Conservation (phyloP, 1,140 invertebrate species). For the Aphelinus atriplicis region DNA sequence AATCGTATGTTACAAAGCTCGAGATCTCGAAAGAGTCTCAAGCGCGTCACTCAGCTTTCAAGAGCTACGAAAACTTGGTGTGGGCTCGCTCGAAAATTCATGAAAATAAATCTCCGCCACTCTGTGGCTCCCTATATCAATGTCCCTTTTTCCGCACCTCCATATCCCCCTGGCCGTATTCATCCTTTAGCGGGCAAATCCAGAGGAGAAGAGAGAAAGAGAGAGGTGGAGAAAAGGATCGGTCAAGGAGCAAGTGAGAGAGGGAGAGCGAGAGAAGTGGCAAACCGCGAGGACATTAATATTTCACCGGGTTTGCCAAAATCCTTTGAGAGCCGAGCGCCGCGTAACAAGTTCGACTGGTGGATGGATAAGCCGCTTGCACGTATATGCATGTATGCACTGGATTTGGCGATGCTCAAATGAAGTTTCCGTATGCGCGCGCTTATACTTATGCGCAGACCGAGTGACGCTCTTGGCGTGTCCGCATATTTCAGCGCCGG, state of each 20-base stretch:
- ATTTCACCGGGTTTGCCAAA: conserved; percentile 19
- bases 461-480: too few relatives aligned
- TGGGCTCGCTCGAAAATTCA: background rate
- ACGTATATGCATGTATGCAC: background rate
- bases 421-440: too few relatives aligned
- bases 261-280: background rate
- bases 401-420: background rate
- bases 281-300: conserved; percentile 10
- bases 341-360: conserved; percentile 18
- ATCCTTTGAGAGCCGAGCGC: conserved; percentile 8
- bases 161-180: background rate
- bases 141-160: too few relatives aligned
- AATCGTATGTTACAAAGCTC: too few relatives aligned
- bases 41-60: too few relatives aligned
- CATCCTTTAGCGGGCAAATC: background rate
- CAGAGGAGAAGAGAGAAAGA: background rate
- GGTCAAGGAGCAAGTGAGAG: background rate
- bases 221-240: conserved; percentile 4
- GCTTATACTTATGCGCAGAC: too few relatives aligned
- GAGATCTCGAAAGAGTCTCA: too few relatives aligned
- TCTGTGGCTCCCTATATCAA: background rate
- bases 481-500: too few relatives aligned
- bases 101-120: conserved; percentile 13
- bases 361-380: background rate
- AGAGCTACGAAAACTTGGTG: too few relatives aligned